Conservation (phyloP, 2,113 vertebrate genomes). For the Siniperca chuatsi region DNA sequence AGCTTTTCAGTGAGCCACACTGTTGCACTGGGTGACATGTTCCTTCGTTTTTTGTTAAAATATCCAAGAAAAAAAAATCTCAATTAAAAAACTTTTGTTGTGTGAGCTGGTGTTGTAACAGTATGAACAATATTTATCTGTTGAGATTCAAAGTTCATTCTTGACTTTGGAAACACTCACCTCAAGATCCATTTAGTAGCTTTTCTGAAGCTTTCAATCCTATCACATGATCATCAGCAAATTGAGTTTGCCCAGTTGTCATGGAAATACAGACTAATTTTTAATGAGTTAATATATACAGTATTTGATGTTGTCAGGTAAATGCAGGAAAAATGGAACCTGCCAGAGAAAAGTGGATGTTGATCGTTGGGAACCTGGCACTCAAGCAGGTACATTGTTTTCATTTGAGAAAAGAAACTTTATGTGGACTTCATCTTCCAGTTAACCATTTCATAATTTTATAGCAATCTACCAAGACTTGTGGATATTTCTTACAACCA, state of each 20-base stretch:
- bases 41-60: too few species aligned
- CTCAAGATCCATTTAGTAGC: not conserved
- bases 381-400: constrained; percentile 89
- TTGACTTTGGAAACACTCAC: not conserved
- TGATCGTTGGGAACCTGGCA: constrained; percentile 91
- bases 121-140: not conserved
- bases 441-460: not conserved
- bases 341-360: constrained; percentile 85
- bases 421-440: not conserved
- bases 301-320: constrained; percentile 81
- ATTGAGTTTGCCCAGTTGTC: not conserved
- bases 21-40: too few species aligned
- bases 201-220: not conserved
- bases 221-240: not conserved
- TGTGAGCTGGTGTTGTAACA: not conserved
- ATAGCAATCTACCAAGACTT: not conserved
- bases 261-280: not conserved
- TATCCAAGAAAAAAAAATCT: too few species aligned
- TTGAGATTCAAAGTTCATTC: not conserved
- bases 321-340: constrained; percentile 91
- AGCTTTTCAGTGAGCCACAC: too few species aligned
- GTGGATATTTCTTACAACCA: not conserved
- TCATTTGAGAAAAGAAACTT: not conserved
- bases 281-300: not conserved
- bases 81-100: too few species aligned